Evolutionary conservation across 1,140 invertebrate genomes (phyloP), one percentile per base, ranked within the genome.

Genomic region (Frieseomelitta varia): DNA sequence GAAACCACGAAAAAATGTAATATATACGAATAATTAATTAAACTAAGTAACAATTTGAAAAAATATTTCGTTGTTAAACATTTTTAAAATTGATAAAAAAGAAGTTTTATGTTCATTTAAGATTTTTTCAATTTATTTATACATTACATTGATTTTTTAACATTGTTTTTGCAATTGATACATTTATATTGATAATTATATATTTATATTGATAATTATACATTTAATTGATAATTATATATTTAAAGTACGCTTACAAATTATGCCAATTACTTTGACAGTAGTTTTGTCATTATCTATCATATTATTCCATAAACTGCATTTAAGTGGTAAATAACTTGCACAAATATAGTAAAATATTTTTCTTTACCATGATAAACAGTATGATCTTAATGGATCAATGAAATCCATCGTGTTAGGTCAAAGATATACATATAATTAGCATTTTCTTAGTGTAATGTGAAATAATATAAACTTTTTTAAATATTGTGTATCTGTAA

Each of bases 391-490:
- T 65, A 75, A 74, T 67, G 71, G 68, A 81, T 73, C 69, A 74
- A 39, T 81, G 53, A 65, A 85, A 84, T 75, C 39, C 39, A 21
- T 75, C 53, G 65, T 30, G 71, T 15, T 47, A 75, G 78, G 83
- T 85, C 71, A 81, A 68, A 75, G 8, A 47, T 84, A 51, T 69
- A 77, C 30, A 8, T 39, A 21, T 27, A 58, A 61, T n/a, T 79
- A 79, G 79, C 74, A 14, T n/a, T 58, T 71, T 53, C 47, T 77
- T 77, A 77, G 76, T 17, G 15, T 39, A 30, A 3, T 53, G 17
- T 76, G 72, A 67, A 81, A 63, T 74, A 76, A 56, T 15, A 53
- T 58, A 47, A 24, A 11, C 24, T 39, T 67, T 56, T 51, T 21
- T 14, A n/a, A 58, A 47, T 47, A 47, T 47, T 11, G 19, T 14